Percentiles rank a stretch among this genome's conserved stretches.
Conservation (phyloP, 2,113 vertebrate genomes). For the Tachysurus vachellii region DNA sequence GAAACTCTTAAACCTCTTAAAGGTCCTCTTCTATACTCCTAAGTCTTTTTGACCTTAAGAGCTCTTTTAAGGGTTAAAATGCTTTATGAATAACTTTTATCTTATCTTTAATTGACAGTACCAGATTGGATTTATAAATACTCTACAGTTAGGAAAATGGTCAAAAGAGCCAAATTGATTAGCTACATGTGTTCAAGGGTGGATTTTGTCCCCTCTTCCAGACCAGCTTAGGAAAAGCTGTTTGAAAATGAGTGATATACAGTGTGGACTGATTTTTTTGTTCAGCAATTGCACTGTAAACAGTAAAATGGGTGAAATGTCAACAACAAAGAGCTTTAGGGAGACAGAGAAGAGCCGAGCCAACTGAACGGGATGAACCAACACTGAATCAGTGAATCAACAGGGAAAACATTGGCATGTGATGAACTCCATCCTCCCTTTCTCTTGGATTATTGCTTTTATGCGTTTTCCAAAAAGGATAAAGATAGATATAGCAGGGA, state of each 20-base stretch:
- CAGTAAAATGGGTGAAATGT: neutral
- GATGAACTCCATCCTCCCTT: neutral
- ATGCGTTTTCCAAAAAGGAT: neutral
- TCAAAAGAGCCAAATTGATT: neutral
- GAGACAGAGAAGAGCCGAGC: neutral
- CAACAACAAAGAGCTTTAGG: neutral
- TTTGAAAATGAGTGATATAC: neutral
- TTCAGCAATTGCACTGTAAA: neutral
- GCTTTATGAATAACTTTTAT: too few species aligned
- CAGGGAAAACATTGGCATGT: slow-evolving; percentile 5
- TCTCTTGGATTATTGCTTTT: neutral
- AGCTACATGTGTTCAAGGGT: neutral
- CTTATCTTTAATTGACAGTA: too few species aligned
- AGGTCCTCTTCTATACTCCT: too few species aligned
- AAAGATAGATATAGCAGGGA: neutral
- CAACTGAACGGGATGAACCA: neutral
- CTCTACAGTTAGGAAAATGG: neutral
- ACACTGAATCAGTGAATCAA: neutral
- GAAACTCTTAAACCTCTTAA: too few species aligned
- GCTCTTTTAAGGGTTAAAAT: too few species aligned
- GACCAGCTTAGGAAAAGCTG: neutral
- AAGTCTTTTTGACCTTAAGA: too few species aligned
- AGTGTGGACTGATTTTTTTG: neutral
- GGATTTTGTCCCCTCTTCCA: neutral
- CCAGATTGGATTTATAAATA: neutral